Base-by-base conservation (phyloP, 2,888 invertebrate species). In the Parnassius smintheus region DNA sequence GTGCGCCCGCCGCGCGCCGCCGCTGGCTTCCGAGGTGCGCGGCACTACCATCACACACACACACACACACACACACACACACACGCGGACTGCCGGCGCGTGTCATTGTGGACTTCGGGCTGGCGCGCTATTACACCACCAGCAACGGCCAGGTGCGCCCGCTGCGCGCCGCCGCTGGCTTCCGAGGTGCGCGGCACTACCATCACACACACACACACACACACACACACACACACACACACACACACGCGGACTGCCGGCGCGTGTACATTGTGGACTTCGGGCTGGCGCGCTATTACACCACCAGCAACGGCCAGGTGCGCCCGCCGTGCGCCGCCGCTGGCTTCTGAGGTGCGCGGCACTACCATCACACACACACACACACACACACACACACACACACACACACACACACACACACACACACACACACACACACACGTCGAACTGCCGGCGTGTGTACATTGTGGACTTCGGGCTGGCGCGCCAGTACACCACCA, bases 391-490 rank as follows among this genome's bases (percentile, higher is more conserved):
- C 18, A n/a, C 11, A 44, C 11, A 22, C 12, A 22, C n/a, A 2
- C 48, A 48, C 25, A 44, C 25, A n/a, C 13, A 54, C 44, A 2
- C 18, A 8, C 45, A 45, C 45, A 46, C 13, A 54, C 44, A 2
- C 18, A 8, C 45, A 45, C 45, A 46, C 12, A 1, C 2, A 1
- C 46, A n/a, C 48, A n/a, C n/a, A n/a, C n/a, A n/a, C n/a, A n/a
- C n/a, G n/a, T n/a, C n/a, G n/a, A n/a, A 46, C 46, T n/a, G 1
- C 9, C 9, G 9, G 55, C 96, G 96, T 74, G 97, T 98, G 52
- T 99, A 97, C 90, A 99, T 99, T 99, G 91, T 99, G 75, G 99
- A 99, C 92, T 99, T 99, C 86, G 99, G 99, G 0, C 93, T 99
- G 63, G 99, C 99, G 42, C 93, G 99, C 9, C 99, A 99, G 90